Conservation (phyloP, 1,140 invertebrate genomes). For the Tribolium madens region DNA sequence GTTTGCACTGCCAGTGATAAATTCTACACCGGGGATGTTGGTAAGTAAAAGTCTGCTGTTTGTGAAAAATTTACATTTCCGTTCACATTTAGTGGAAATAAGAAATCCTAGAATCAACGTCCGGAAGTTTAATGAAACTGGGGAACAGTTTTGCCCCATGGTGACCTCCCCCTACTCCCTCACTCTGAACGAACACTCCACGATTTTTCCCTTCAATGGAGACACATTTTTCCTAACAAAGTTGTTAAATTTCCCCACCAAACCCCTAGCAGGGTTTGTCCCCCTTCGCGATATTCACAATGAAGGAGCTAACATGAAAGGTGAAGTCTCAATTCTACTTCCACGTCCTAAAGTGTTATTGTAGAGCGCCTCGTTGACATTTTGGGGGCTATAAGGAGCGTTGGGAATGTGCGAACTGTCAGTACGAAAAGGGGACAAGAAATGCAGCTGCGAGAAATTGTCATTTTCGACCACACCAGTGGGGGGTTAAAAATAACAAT, state of each 20-base stretch:
- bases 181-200: conserved; percentile 72
- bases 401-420: conserved; percentile 66
- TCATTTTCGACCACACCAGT: conserved; percentile 69
- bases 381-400: conserved; percentile 68
- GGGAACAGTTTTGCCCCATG: conserved; percentile 72
- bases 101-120: conserved; percentile 70
- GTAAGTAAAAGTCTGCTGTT: conserved; percentile 63
- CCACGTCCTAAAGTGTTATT: background rate
- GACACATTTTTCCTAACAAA: conserved; percentile 65
- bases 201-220: conserved; percentile 70
- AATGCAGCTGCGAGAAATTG: conserved; percentile 66
- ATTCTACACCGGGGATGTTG: conserved; percentile 75
- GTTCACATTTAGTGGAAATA: conserved; percentile 71
- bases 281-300: conserved; percentile 68
- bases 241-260: conserved; percentile 73
- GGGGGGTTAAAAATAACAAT: conserved; percentile 66
- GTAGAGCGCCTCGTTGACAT: conserved; percentile 64
- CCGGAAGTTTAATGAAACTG: conserved; percentile 68
- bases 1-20: conserved; percentile 70
- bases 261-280: conserved; percentile 68
- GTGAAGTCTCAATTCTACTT: conserved; percentile 29
- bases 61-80: conserved; percentile 33
- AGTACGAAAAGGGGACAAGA: conserved; percentile 68
- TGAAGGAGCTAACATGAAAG: conserved; percentile 50
- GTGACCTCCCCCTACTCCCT: conserved; percentile 73